Evolutionary conservation across 1,140 invertebrate species (phyloP), one percentile per base, ranked within the genome.

Genomic region (Drosophila burlai): DNA sequence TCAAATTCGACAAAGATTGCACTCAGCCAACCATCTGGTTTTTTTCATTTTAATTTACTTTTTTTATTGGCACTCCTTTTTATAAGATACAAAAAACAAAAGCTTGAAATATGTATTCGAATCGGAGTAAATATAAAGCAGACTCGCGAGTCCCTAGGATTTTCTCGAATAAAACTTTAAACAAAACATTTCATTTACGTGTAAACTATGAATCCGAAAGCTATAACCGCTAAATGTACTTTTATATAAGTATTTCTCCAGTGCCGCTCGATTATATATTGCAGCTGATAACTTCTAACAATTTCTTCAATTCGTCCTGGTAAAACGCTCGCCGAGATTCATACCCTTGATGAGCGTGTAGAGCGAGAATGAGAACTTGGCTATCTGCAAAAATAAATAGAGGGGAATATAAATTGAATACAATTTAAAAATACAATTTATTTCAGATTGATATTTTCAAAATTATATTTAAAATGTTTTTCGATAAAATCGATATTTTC

Each of bases 301-400:
- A 65, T 34, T n/a, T 18, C 11, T 7, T 75, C 18, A 76, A 45
- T 76, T 76, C 21, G 52, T 64, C 9, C 26, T 62, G 38, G 38
- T 76, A 6, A 78, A 61, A 15, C 76, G 50, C 54, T 78, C 76
- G 7, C 50, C 76, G 15, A 85, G 43, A 60, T 83, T 78, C 81
- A 84, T 84, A 15, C 77, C 66, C 60, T 84, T 83, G 31, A 84
- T 84, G 3, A 84, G 73, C 1, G 81, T 83, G 50, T 84, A 84
- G 10, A 84, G 65, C 15, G 81, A 84, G 42, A 84, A 84, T 2
- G 81, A 80, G 67, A 84, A 84, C 47, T 84, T 84, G 18, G 81
- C 81, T 31, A 84, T 76, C 81, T 84, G 52, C 4, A 46, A 66
- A 31, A 2, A 47, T 26, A 57, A 29, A 8, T 26, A 57, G 4